A percentile compares a stretch with the other conserved stretches of the same genome.
These are phyloP conservation scores for Corbicula japonica DNA, from an alignment of 2,888 invertebrate genomes.

Conservation along the genomic window DNA sequence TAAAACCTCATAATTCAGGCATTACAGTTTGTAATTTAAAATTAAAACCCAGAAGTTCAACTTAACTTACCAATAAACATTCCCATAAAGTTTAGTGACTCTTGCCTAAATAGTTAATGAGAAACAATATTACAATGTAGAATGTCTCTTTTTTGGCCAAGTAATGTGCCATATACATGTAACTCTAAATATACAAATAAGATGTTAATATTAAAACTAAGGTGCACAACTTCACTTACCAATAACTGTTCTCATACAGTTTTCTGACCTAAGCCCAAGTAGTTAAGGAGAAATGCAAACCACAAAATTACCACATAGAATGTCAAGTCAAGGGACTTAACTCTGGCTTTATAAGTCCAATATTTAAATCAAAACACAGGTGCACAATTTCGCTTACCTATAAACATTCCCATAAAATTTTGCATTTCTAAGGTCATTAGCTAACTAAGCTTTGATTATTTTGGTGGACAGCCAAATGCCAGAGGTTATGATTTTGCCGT, in stretches of 20 bases:
- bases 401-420: background rate
- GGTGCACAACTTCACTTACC: slow-evolving; percentile 2
- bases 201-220: slow-evolving; percentile 1
- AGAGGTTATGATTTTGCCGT: background rate
- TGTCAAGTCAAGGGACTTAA: background rate
- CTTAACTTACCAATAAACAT: slow-evolving; percentile 2
- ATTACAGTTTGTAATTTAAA: no score
- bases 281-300: slow-evolving; percentile 2
- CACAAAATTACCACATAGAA: background rate
- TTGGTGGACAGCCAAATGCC: slow-evolving; percentile 2
- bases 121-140: slow-evolving; percentile 1
- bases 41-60: no score
- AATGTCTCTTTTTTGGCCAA: background rate
- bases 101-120: background rate
- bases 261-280: slow-evolving; percentile 1
- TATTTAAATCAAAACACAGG: slow-evolving; percentile 1
- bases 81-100: background rate
- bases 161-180: background rate
- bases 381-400: background rate
- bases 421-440: background rate
- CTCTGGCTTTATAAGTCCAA: background rate
- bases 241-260: background rate
- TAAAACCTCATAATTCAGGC: no score
- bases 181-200: background rate
- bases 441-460: background rate